Percentiles rank a stretch among this genome's conserved stretches.
phyloP scores from a whole-genome alignment of 1,140 invertebrate genomes.

The Argopecten irradians region DNA sequence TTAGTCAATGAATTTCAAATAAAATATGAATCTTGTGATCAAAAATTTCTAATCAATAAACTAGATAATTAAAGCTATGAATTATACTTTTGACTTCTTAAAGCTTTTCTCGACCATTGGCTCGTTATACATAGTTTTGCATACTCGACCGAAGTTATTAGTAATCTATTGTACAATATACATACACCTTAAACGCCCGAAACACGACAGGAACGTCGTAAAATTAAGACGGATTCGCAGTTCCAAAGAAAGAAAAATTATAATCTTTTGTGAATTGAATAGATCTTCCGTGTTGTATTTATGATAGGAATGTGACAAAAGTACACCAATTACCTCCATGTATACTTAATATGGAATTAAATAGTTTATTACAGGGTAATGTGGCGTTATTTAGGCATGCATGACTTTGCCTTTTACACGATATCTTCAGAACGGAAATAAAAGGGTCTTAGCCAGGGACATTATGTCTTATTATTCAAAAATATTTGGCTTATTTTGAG shows the following conservation, averaged over 20 bases:
- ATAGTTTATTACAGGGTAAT: not conserved
- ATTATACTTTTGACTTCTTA: no score
- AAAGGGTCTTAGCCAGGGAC: not conserved
- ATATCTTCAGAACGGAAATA: not conserved
- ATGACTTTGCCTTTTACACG: conserved; percentile 3
- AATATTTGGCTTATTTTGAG: conserved; percentile 12
- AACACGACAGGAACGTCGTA: not conserved
- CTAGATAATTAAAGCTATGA: no score
- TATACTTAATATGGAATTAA: not conserved
- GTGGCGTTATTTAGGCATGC: not conserved
- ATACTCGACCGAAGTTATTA: no score
- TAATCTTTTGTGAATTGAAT: not conserved
- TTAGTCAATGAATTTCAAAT: no score
- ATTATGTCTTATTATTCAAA: not conserved
- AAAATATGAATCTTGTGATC: no score
- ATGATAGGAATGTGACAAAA: not conserved
- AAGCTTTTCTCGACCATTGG: no score
- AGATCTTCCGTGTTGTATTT: not conserved
- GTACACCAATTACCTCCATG: not conserved
- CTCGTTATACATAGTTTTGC: no score
- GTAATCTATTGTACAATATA: no score
- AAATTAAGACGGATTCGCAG: not conserved
- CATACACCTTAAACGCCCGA: not conserved
- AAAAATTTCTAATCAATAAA: no score
- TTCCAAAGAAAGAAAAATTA: not conserved